These are phyloP conservation scores for Pseudochirops corinnae DNA, from an alignment of 2,797 vertebrate species.

Conservation along the genomic window DNA sequence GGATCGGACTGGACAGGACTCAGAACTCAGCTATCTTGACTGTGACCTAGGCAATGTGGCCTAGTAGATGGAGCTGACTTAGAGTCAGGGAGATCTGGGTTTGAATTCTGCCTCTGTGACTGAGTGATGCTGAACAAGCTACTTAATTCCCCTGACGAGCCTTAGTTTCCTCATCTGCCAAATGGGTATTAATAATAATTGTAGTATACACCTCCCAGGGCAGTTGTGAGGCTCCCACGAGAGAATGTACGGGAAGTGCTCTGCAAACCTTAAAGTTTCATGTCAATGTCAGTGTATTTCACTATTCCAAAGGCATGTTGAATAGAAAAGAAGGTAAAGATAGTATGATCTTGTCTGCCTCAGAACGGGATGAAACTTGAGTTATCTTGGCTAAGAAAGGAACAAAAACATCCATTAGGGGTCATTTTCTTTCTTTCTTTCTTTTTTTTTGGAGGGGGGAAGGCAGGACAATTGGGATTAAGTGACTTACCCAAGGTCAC, in stretches of 20 bases:
- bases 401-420: neutral
- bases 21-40: neutral
- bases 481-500: too few relatives aligned
- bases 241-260: neutral
- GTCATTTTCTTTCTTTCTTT: too few relatives aligned
- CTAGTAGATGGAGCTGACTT: neutral
- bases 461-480: too few relatives aligned
- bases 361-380: neutral
- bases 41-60: neutral
- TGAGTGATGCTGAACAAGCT: neutral
- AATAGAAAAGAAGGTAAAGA: neutral
- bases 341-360: neutral
- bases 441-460: too few relatives aligned
- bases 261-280: too few relatives aligned
- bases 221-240: too few relatives aligned
- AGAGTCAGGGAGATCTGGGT: neutral
- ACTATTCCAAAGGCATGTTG: neutral
- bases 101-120: neutral
- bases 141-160: neutral
- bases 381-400: neutral
- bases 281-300: neutral
- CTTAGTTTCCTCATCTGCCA: neutral
- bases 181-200: neutral
- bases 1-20: neutral
- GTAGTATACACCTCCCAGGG: too few relatives aligned